phyloP scores from a whole-genome alignment of 1,140 invertebrate species.

The Anagrus nilaparvatae region DNA sequence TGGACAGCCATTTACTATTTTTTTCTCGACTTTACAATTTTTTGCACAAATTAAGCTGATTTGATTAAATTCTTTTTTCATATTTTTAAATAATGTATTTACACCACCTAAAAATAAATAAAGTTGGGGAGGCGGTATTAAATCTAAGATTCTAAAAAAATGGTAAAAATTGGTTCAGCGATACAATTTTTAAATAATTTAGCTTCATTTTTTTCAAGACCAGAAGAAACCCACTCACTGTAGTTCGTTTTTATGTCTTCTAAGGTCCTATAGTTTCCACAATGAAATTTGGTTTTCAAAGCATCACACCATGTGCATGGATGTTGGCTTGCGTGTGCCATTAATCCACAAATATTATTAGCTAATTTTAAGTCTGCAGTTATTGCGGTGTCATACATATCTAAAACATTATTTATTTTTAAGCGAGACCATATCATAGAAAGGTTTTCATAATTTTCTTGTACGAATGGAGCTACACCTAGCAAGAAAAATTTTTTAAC shows the following conservation, averaged over 20 bases:
- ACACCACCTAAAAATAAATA: not conserved
- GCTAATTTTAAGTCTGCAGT: not conserved
- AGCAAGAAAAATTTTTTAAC: not conserved
- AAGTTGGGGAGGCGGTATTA: not conserved
- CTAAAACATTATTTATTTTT: not conserved
- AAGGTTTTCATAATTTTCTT: conserved; percentile 1
- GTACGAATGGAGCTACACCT: not conserved
- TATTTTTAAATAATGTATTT: not conserved
- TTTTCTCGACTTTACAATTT: not conserved
- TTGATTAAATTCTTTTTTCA: not conserved
- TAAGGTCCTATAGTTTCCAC: not conserved
- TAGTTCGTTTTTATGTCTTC: too few relatives aligned
- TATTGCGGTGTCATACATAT: too few relatives aligned
- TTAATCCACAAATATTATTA: not conserved
- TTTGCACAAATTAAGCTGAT: not conserved
- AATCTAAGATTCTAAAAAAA: not conserved
- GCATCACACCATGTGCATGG: not conserved
- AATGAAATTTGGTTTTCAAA: not conserved
- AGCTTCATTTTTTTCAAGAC: too few relatives aligned
- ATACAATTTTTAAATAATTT: conserved; percentile 3
- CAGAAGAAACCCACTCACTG: too few relatives aligned
- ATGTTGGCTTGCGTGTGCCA: not conserved
- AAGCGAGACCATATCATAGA: not conserved
- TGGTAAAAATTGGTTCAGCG: not conserved
- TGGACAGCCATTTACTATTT: not conserved